Percentiles rank a stretch among this genome's conserved stretches.
These are phyloP conservation scores for Bombus superbus DNA, from an alignment of 1,140 invertebrate species.

Conservation along the genomic window DNA sequence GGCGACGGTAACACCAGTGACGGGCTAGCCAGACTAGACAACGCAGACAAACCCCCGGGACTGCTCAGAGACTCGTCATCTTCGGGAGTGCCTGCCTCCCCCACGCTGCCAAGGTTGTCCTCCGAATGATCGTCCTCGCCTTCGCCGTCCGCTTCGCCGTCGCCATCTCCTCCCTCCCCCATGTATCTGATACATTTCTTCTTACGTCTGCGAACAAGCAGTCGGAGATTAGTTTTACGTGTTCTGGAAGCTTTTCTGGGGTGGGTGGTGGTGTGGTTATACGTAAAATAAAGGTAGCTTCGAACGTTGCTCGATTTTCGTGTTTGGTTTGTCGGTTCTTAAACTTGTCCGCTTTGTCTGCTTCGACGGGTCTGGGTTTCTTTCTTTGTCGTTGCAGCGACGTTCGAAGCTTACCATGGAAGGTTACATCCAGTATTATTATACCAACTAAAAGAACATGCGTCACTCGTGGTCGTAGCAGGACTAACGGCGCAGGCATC, in stretches of 20 bases:
- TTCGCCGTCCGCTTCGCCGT: constrained; percentile 86
- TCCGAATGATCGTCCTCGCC: constrained; percentile 88
- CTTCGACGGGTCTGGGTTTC: not conserved
- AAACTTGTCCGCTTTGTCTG: not conserved
- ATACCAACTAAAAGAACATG: constrained; percentile 74
- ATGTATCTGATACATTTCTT: constrained; percentile 99
- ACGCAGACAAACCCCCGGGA: constrained; percentile 89
- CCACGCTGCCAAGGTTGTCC: constrained; percentile 91
- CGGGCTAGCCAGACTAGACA: constrained; percentile 91
- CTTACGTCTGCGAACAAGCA: constrained; percentile 91
- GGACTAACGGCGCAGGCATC: constrained; percentile 44
- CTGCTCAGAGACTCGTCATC: constrained; percentile 90
- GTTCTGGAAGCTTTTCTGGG: not conserved
- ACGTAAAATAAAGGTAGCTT: not conserved
- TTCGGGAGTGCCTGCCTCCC: constrained; percentile 87
- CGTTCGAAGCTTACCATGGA: constrained; percentile 1
- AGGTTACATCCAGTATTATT: constrained; percentile 64
- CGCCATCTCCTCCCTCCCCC: constrained; percentile 88
- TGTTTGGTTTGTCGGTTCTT: not conserved
- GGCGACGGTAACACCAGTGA: constrained; percentile 87
- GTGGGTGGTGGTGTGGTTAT: not conserved
- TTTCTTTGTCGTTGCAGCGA: not conserved
- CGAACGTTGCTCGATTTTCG: not conserved
- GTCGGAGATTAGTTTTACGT: constrained; percentile 27
- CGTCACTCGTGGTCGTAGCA: constrained; percentile 73